Base-by-base conservation (phyloP, 1,140 invertebrate species). In the Protaetia brevitarsis region DNA sequence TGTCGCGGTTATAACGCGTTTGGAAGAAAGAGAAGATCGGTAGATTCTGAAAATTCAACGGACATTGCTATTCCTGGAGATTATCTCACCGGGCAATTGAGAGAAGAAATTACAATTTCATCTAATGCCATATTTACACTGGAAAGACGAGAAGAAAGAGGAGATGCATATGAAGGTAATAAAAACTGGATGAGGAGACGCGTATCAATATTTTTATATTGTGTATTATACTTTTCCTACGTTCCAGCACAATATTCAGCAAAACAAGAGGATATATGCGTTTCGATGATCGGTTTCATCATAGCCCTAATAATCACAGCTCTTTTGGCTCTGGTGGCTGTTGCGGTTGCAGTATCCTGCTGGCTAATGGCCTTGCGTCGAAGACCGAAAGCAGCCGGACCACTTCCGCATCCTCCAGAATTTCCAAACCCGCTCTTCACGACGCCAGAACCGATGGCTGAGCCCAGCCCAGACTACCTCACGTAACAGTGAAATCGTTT, bases 401-500 rank as follows among this genome's bases (percentile, higher is more conserved):
- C 94, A 66, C 84, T 97, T 74, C 94, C 94, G 69, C 94, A 97
- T 84, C 94, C 94, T 60, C 90, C 93, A 68, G 93, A 96, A 80
- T 96, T 97, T 82, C 94, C 94, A 60, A 96, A 97, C 78, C 94
- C 94, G 60, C 82, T 97, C 70, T 95, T 96, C 80, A 92, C 93
- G 73, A 93, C 92, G 73, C 89, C 86, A 72, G 87, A 90, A 73
- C 89, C 88, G 11, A 83, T 90, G 69, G 86, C 88, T 28, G 89
- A 91, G 79, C 89, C 89, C 37, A 89, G 88, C 68, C 89, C 89
- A 63, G 90, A 92, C 82, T 95, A 94, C 85, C 86, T 88, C 77
- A 80, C 80, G 67, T 81, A 76, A 75, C 60, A 36, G 31, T 34
- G 29, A 62, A 62, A 13, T 23, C 41, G 41, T 51, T 41, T 41